Percentiles rank a stretch among this genome's conserved stretches.
These are phyloP conservation scores for Tichodroma muraria DNA, from an alignment of 2,113 vertebrate genomes.

Conservation along the genomic window DNA sequence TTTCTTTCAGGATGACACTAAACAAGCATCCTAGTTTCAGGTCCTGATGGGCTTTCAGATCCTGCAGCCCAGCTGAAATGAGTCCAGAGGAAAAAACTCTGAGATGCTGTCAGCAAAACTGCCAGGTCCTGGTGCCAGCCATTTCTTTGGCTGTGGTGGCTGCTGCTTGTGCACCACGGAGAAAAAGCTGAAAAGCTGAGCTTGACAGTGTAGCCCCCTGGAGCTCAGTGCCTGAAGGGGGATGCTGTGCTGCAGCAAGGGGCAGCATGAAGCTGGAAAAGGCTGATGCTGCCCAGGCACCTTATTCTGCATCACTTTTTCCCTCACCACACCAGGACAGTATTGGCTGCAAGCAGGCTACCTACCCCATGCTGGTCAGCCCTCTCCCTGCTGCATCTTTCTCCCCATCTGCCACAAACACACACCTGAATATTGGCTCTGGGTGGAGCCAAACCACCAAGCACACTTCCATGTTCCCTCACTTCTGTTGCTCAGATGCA, in stretches of 20 bases:
- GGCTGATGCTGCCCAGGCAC: background rate
- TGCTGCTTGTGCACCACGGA: rapidly evolving
- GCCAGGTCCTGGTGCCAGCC: background rate
- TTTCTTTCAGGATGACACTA: background rate
- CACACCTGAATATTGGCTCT: background rate
- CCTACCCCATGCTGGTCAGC: background rate
- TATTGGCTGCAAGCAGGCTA: background rate
- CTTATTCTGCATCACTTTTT: background rate
- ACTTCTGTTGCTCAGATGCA: background rate
- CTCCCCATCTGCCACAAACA: background rate
- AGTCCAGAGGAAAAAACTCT: background rate
- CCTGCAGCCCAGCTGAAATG: background rate
- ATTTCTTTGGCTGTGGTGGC: rapidly evolving
- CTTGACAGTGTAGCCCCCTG: background rate
- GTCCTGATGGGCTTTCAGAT: background rate
- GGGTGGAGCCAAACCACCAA: background rate
- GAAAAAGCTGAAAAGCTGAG: background rate
- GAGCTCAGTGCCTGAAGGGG: background rate
- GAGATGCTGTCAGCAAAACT: background rate
- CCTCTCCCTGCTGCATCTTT: background rate
- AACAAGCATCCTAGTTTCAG: background rate
- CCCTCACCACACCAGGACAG: rapidly evolving
- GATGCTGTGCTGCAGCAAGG: background rate
- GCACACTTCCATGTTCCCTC: background rate
- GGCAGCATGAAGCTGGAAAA: background rate